Base-by-base conservation (phyloP, 2,113 vertebrate species). In the Urocitellus parryii region DNA sequence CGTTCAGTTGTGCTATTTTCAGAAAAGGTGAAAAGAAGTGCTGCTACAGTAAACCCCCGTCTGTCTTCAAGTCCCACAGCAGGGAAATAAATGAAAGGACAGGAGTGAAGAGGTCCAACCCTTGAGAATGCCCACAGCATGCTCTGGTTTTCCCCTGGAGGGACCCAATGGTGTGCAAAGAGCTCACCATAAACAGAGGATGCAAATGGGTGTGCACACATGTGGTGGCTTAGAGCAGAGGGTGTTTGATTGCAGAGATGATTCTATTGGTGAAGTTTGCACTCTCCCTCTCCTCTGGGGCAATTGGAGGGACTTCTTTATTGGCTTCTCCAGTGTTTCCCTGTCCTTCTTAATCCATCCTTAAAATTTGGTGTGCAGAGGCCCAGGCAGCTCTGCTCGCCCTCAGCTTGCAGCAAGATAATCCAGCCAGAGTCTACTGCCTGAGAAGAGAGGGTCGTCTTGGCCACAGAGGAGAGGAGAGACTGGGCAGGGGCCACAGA, bases 201-300 rank as follows among this genome's bases (percentile, higher is more conserved):
- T 37, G 68, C 96, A 84, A 88, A 95, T 88, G 97, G 94, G 94
- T 96, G 79, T 95, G 86, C 79, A 93, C 45, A 88, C 92, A 90
- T 29, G 77, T 9, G 68, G 22, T 14, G 29, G 95, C 97, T 96
- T 63, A 58, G 84, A 0, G 37, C 53, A 97, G 97, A 82, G 72
- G 76, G 68, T 89, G 85, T 96, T 95, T 96, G 97, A 96, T 97
- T 95, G 96, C 93, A 73, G 79, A 32, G 88, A 48, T 65, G 95
- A 32, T 95, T 92, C 97, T 98, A 95, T 98, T 98, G 97, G 97
- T 97, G 96, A 96, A 95, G 95, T 84, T 32, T 88, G 72, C 91
- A 95, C 94, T 98, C 92, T 95, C 82, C 93, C 94, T 98, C 92
- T 95, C 82, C 93, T 91, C 94, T 2, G 0, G 97, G 98, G 97